Base-by-base conservation (phyloP, 1,140 invertebrate genomes). In the Leptopilina clavipes region DNA sequence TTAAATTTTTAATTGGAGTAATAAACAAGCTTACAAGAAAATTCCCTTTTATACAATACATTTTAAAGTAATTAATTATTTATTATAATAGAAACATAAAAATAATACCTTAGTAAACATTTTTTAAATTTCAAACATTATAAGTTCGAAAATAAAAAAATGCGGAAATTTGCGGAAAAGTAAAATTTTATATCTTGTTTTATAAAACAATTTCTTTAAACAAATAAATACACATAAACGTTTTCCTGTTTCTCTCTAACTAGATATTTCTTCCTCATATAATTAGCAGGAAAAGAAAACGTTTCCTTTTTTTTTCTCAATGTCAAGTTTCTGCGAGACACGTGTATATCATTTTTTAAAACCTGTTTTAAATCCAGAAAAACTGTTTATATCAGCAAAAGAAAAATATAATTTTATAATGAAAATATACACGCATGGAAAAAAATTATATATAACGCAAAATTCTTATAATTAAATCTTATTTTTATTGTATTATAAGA, bases 371-470 rank as follows among this genome's bases (percentile, higher is more conserved):
- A 52, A n/a, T 52, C 48, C 14, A 17, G 6, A 52, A 52, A 52
- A 52, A 52, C 48, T 17, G 48, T 52, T 52, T 52, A 52, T 52
- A 52, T 52, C 48, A 17, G 48, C n/a, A 52, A 52, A 52, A 52
- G 9, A 40, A 40, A 40, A 40, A 40, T 8, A 40, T 8, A 7
- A 5, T 8, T 3, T 7, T 40, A 9, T 52, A 52, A 31, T 52
- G 48, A 52, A 52, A 52, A 52, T 52, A n/a, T n/a, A n/a, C n/a
- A n/a, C 48, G 14, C 0, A 17, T 17, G n/a, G n/a, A 7, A 5
- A 52, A n/a, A 52, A 52, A 52, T 17, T 3, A 52, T 52, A n/a
- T n/a, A n/a, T 48, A n/a, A 48, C 17, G 14, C 14, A 17, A 52
- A 52, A 52, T n/a, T 40, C 25, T 2, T 48, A 48, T n/a, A n/a